phyloP scores from a whole-genome alignment of 2,888 invertebrate species.

The Stenodera caucasica region DNA sequence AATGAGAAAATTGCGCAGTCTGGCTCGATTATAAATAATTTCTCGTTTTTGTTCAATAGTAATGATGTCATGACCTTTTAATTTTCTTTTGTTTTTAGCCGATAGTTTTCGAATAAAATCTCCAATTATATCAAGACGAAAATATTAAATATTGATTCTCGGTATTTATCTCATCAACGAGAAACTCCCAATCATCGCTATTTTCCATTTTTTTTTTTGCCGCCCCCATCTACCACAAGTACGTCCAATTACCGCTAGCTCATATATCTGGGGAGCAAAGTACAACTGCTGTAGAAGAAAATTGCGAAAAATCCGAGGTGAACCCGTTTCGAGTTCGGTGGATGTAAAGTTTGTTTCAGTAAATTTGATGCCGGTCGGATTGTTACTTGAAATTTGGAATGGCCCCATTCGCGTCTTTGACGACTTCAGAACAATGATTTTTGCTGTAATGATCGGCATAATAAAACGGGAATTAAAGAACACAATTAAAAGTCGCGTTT shows the following conservation, averaged over 20 bases:
- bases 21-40: background rate
- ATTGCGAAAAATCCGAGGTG: no score
- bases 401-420: background rate
- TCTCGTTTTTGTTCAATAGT: background rate
- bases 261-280: no score
- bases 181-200: no score
- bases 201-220: background rate
- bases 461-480: constrained; percentile 41
- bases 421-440: background rate
- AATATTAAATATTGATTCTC: constrained; percentile 2
- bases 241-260: no score
- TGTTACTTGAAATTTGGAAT: background rate
- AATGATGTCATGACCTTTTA: constrained; percentile 1
- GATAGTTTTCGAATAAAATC: background rate
- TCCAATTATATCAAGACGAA: background rate
- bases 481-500: constrained; percentile 48
- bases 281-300: no score
- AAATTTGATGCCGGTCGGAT: background rate
- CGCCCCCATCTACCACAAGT: no score
- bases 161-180: background rate
- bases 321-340: no score
- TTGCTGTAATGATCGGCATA: constrained; percentile 44
- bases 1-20: background rate
- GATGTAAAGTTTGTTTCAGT: no score
- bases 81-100: background rate